A percentile compares a stretch with the other conserved stretches of the same genome.
phyloP scores from a whole-genome alignment of 2,888 invertebrate species.

The Rhyacophila evoluta region DNA sequence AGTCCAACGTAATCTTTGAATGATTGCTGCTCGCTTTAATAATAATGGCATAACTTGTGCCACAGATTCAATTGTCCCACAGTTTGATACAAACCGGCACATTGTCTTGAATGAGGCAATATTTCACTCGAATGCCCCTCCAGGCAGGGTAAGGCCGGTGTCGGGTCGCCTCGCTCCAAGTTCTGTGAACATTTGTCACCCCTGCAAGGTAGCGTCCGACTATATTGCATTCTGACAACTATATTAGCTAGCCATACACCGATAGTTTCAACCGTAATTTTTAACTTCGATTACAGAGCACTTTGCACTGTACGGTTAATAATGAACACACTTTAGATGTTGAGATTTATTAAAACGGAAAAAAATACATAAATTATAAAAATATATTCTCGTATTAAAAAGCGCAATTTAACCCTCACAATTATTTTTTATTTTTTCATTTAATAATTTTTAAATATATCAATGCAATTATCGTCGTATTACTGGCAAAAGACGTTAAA shows the following conservation, averaged over 20 bases:
- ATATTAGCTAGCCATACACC: slow-evolving; percentile 11
- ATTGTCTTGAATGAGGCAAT: slow-evolving; percentile 33
- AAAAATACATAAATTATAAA: too few relatives aligned
- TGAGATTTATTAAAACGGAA: too few relatives aligned
- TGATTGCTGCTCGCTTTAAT: neutral
- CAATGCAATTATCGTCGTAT: too few relatives aligned
- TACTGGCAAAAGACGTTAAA: too few relatives aligned
- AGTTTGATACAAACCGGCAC: slow-evolving; percentile 21
- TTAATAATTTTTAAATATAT: too few relatives aligned
- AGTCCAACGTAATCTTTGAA: neutral
- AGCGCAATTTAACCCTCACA: too few relatives aligned
- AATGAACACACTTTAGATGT: too few relatives aligned
- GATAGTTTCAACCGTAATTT: too few relatives aligned
- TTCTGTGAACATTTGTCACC: slow-evolving; percentile 14
- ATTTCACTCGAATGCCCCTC: slow-evolving; percentile 36
- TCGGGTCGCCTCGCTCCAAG: slow-evolving; percentile 1
- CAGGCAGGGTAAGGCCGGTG: slow-evolving; percentile 17
- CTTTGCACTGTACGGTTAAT: too few relatives aligned
- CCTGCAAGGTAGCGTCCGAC: slow-evolving; percentile 1
- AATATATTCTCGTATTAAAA: too few relatives aligned
- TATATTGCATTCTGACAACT: slow-evolving; percentile 40
- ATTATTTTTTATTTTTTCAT: too few relatives aligned
- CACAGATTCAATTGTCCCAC: slow-evolving; percentile 15
- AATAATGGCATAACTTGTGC: neutral
- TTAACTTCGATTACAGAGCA: too few relatives aligned